These are phyloP conservation scores for Bruchidius siliquastri DNA, from an alignment of 2,888 invertebrate species.

Conservation along the genomic window DNA sequence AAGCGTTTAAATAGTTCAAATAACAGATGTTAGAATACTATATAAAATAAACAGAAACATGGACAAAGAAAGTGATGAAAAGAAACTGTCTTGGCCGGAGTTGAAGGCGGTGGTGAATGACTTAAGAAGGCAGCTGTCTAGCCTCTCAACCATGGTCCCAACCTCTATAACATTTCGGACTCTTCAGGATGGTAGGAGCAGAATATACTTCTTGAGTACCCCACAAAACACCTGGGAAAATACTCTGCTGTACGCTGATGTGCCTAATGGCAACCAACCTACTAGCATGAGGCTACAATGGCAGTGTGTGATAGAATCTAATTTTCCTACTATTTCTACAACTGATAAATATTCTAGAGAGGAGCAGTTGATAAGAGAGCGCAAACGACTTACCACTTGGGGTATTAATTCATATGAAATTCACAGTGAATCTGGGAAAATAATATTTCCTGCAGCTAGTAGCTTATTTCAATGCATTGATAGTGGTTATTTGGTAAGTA, in stretches of 20 bases:
- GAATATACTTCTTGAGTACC: slow-evolving; percentile 86
- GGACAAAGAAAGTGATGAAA: slow-evolving; percentile 29
- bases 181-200: slow-evolving; percentile 71
- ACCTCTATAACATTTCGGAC: slow-evolving; percentile 76
- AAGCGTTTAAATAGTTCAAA: slow-evolving; percentile 18
- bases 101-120: slow-evolving; percentile 76
- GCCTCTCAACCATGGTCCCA: slow-evolving; percentile 76
- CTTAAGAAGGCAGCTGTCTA: slow-evolving; percentile 71
- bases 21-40: slow-evolving; percentile 27
- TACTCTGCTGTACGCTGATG: slow-evolving; percentile 79
- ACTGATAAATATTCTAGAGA: slow-evolving; percentile 68
- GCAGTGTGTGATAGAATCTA: slow-evolving; percentile 79
- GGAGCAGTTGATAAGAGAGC: slow-evolving; percentile 85
- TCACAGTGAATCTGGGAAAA: slow-evolving; percentile 73
- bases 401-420: slow-evolving; percentile 93
- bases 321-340: slow-evolving; percentile 59
- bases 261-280: slow-evolving; percentile 60
- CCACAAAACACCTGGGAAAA: slow-evolving; percentile 88
- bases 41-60: slow-evolving; percentile 16
- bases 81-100: slow-evolving; percentile 68
- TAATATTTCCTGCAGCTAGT: slow-evolving; percentile 87
- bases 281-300: slow-evolving; percentile 60
- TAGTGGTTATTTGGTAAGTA: slow-evolving; percentile 61
- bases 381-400: slow-evolving; percentile 87
- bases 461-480: slow-evolving; percentile 83